Evolutionary conservation across 1,140 invertebrate genomes (phyloP), one percentile per base, ranked within the genome.

Genomic region (Liolophura sinensis): DNA sequence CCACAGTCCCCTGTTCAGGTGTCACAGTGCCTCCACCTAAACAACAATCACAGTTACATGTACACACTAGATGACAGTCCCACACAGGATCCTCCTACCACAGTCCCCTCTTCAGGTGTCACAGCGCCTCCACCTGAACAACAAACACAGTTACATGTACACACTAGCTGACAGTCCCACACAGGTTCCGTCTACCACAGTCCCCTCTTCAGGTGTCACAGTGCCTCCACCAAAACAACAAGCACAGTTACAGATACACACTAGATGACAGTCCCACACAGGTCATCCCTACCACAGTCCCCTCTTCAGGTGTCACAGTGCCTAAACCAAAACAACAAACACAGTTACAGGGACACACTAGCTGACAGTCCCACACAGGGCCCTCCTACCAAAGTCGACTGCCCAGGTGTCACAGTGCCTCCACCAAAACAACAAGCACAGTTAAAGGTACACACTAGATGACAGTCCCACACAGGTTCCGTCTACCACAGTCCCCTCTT

Each of bases 271-370:
- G 56, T 6, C 59, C 60, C 18, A 68, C 52, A 62, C 71, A 73
- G 7, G 24, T 52, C 18, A 63, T 66, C 3, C 46, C 58, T 22
- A 61, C 52, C 18, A 73, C 63, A 31, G 47, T 56, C n/a, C 71
- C 71, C 49, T 54, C 47, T 46, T 61, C 16, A 24, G 71, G 68
- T 1, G 59, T 71, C n/a, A 73, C 63, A 14, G 61, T 57, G 14
- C 54, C 63, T 16, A 65, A 68, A 65, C 68, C 71, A 68, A 25
- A 27, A 68, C 55, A 52, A 46, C n/a, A 16, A 56, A 16, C 16
- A 31, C 25, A 11, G 55, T 62, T 40, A 40, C 31, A 40, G 31
- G 31, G 3, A 40, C 14, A 24, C 58, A n/a, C 14, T 52, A 7
- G 27, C 9, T 3, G 40, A n/a, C 20, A 47, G 40, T 1, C 27